Evolutionary conservation across 2,113 vertebrate species (phyloP), one percentile per base, ranked within the genome.

Genomic region (Aegithalos caudatus): DNA sequence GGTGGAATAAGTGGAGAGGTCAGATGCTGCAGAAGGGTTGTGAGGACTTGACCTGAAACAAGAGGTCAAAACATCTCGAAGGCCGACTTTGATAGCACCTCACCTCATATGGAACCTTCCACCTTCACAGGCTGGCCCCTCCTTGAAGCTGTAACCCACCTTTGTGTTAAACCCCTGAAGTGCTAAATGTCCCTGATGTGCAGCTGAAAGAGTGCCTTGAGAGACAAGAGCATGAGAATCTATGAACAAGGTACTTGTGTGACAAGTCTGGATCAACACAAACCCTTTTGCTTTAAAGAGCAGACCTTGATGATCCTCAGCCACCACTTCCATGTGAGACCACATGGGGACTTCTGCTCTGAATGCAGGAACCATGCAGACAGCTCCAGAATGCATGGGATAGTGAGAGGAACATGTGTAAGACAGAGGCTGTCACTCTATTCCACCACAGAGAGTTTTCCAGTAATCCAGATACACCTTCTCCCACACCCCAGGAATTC

Each of bases 1-100:
- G 1, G 99, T 99, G 40, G 99, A 99, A 83, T 98, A 99, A 3
- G 99, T 99, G 16, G 99, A 99, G 31, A 99, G 97, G 98, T 99
- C 99, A 60, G 99, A 99, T 8, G 98, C 98, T 66, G 99, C 98
- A 8, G 98, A 99, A 31, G 98, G 98, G 80, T 98, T 98, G 73
- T 98, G 98, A 79, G 97, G 98, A 89, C 96, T 98, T 89, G 97
- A 98, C 97, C 99, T 99, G 94, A 94, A 95, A 96, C 86, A 96
- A 96, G 94, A 94, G 74, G 81, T 91, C 94, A 94, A 65, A 94
- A 96, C 40, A 28, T 81, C 92, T 91, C 67, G 74, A 87, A 92
- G 91, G 91, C 76, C 8, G 19, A 58, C 81, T 86, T 71, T 64
- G 67, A 85, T 11, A 86, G 81, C 54, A 40, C 85, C 69, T 93